Evolutionary conservation across 2,888 invertebrate genomes (phyloP), one percentile per base, ranked within the genome.

Genomic region (Sesia bembeciformis): DNA sequence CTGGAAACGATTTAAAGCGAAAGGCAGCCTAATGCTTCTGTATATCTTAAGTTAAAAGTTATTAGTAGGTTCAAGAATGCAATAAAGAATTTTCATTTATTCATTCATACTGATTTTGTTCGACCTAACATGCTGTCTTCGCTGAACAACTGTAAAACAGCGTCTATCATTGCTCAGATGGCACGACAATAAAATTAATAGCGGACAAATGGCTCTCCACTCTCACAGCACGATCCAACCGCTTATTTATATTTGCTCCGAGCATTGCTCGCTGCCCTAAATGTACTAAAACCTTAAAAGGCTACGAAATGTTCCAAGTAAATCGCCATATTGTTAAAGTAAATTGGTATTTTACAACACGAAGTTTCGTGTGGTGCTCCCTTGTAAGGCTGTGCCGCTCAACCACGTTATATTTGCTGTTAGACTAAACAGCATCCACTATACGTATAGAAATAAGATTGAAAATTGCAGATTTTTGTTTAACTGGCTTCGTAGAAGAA

Each of bases 301-400:
- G 87, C 69, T 70, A 68, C 71, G 68, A 77, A 83, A 77, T 76
- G 75, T 75, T 79, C 65, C 68, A 74, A 78, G 76, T 83, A 84
- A 85, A 84, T 75, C 77, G 81, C 78, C 67, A 81, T 85, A 85
- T 84, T 86, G 85, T 85, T 84, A 81, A 81, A 81, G 74, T 80
- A 84, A 85, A 86, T 85, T 82, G 85, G 76, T 84, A 81, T 86
- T 83, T 81, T 81, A 85, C 83, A 76, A 83, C 81, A 78, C 76
- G 78, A 76, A 75, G 67, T 78, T 75, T 78, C 78, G 78, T 78
- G 76, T 76, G 74, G 69, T 74, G 63, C 76, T 72, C 62, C 81
- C 79, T 73, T 80, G 76, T 74, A 78, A 65, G 76, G 71, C 59
- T 62, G 59, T 64, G 58, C 40, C 61, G 61, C 62, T 63, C 60